Evolutionary conservation across 2,888 invertebrate genomes (phyloP).

Genomic region (Campaea margaritaria): DNA sequence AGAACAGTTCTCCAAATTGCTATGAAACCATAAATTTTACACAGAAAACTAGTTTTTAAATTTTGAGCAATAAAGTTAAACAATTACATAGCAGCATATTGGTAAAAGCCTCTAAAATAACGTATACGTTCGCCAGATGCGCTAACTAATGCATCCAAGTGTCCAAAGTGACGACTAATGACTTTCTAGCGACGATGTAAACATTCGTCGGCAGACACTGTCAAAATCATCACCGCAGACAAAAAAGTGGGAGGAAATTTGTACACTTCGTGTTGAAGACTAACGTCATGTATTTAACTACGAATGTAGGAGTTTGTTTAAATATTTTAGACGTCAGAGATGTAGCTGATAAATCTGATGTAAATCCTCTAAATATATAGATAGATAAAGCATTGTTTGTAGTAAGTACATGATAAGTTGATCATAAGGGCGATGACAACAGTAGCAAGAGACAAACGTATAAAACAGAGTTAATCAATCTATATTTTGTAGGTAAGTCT

Average conservation of each 20-base stretch:
- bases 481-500: no score
- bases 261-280: slow-evolving; percentile 49
- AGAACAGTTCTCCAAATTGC: no score
- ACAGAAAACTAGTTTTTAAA: neutral
- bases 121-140: slow-evolving; percentile 75
- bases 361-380: neutral
- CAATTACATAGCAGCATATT: slow-evolving; percentile 1
- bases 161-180: slow-evolving; percentile 74
- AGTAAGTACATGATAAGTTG: no score
- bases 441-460: neutral
- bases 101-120: slow-evolving; percentile 32
- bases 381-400: neutral
- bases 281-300: slow-evolving; percentile 23
- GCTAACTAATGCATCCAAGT: slow-evolving; percentile 57
- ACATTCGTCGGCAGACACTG: slow-evolving; percentile 71
- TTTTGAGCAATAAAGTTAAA: neutral
- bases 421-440: no score
- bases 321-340: slow-evolving; percentile 1
- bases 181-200: slow-evolving; percentile 79
- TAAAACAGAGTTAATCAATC: no score
- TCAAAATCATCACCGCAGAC: slow-evolving; percentile 72
- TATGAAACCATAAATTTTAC: no score
- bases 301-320: slow-evolving; percentile 7
- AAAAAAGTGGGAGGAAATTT: slow-evolving; percentile 59
- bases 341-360: neutral